These are phyloP conservation scores for Sarcophaga rosellei DNA, from an alignment of 2,888 invertebrate genomes.

Conservation along the genomic window DNA sequence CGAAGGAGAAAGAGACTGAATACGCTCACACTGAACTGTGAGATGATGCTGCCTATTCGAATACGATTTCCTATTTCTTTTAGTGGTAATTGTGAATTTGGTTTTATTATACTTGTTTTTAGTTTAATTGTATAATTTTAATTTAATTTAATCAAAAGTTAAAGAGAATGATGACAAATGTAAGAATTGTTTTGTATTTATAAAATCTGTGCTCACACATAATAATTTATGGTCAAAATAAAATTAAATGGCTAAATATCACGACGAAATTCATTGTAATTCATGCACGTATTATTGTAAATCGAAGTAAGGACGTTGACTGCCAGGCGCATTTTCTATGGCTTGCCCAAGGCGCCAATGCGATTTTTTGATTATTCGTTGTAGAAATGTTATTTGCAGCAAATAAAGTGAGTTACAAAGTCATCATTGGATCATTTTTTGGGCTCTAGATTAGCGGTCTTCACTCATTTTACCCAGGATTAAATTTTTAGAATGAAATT, in stretches of 20 bases:
- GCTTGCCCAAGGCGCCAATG: too few relatives aligned
- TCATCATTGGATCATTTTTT: too few relatives aligned
- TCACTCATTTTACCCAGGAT: too few relatives aligned
- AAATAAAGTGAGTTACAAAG: too few relatives aligned
- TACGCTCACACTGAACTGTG: conserved; percentile 85
- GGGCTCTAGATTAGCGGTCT: too few relatives aligned
- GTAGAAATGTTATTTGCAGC: too few relatives aligned
- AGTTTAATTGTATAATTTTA: conserved; percentile 47
- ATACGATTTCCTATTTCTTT: conserved; percentile 7
- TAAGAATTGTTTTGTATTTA: conserved; percentile 26
- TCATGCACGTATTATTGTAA: too few relatives aligned
- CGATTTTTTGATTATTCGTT: too few relatives aligned
- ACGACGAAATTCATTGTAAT: conserved; percentile 5
- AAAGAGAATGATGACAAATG: conserved; percentile 5
- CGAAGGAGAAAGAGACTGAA: conserved; percentile 88
- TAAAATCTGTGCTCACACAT: conserved; percentile 35
- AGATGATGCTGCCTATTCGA: conserved; percentile 46
- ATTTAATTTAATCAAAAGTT: conserved; percentile 24
- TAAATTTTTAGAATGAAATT: too few relatives aligned
- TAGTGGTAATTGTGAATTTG: conserved; percentile 25
- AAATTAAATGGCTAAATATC: neutral
- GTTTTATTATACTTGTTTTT: conserved; percentile 28
- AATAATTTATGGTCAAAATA: neutral
- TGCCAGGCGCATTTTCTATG: too few relatives aligned
- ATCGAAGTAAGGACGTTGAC: too few relatives aligned